Evolutionary conservation across 2,888 invertebrate genomes (phyloP).

Genomic region (Pachliopta kotzebuea): DNA sequence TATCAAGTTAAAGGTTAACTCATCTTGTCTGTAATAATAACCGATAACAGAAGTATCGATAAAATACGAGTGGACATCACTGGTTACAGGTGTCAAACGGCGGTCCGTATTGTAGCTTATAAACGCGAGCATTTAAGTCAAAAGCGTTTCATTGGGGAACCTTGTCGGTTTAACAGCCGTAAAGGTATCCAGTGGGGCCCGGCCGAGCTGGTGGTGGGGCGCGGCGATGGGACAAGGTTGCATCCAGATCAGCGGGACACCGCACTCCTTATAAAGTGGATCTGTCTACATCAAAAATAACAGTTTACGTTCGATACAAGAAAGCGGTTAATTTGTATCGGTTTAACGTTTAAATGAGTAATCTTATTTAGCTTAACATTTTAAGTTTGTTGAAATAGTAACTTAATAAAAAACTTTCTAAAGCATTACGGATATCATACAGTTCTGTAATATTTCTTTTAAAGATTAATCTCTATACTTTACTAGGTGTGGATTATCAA

Average conservation of each 20-base stretch:
- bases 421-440: too few relatives aligned
- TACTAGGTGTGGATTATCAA: too few relatives aligned
- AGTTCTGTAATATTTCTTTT: too few relatives aligned
- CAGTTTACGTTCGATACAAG: conserved; percentile 69
- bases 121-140: conserved; percentile 73
- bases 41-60: conserved; percentile 31
- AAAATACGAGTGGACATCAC: conserved; percentile 47
- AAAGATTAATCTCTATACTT: too few relatives aligned
- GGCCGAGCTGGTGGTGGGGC: conserved; percentile 36
- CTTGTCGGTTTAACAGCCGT: conserved; percentile 61
- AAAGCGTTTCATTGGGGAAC: conserved; percentile 62
- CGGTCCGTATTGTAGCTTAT: conserved; percentile 65
- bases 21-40: too few relatives aligned
- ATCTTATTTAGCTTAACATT: too few relatives aligned
- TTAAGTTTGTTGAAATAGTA: background rate
- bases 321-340: conserved; percentile 63
- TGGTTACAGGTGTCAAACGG: conserved; percentile 68
- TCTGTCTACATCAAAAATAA: conserved; percentile 77
- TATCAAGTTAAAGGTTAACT: too few relatives aligned
- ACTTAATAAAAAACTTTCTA: too few relatives aligned
- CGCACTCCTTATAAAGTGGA: conserved; percentile 73
- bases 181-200: conserved; percentile 48
- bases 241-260: conserved; percentile 64
- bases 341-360: conserved; percentile 46
- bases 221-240: conserved; percentile 56